Base-by-base conservation (phyloP, 2,113 vertebrate genomes). In the Tricholaema leucomelas region DNA sequence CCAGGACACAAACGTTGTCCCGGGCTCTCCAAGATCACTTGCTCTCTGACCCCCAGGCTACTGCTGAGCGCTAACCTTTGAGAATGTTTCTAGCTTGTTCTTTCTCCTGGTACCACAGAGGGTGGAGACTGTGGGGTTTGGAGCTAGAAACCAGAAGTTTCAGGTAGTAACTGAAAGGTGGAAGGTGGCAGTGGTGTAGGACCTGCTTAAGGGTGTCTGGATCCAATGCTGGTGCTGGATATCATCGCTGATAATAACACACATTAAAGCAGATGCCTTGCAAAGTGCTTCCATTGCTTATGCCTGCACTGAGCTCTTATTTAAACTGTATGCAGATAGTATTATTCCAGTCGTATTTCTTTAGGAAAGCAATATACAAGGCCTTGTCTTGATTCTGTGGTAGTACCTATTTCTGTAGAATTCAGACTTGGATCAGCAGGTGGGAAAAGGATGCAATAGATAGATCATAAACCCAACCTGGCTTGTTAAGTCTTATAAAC, bases 171-270 rank as follows among this genome's bases (percentile, higher is more conserved):
- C 44, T 38, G 1, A 30, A 31, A 59, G 35, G 17, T 52, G 38
- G 60, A 64, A 33, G 12, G 70, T 2, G 5, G 35, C 33, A 12
- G 0, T 6, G 40, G 23, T 10, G 10, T 27, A 15, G 12, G 24
- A 30, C 27, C 10, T 4, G 0, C 13, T 13, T 4, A 2, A 15
- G 8, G 4, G 25, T 27, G 2, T 12, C 16, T 13, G 4, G 30
- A 23, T 10, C 7, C 35, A 3, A n/a, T 21, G 48, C 64, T 31
- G 30, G 15, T 40, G 63, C 64, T 14, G 25, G 6, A 3, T 35
- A 1, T 12, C 31, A 2, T 31, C 30, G 0, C 50, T 60, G 31
- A 30, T 17, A 8, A 3, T 3, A 8, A 9, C 40, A 18, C 52
- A 8, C 30, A 1, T 18, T 20, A 33, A 40, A 40, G 8, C 10